Base-by-base conservation (phyloP, 2,888 invertebrate genomes). In the Diabrotica balteata region DNA sequence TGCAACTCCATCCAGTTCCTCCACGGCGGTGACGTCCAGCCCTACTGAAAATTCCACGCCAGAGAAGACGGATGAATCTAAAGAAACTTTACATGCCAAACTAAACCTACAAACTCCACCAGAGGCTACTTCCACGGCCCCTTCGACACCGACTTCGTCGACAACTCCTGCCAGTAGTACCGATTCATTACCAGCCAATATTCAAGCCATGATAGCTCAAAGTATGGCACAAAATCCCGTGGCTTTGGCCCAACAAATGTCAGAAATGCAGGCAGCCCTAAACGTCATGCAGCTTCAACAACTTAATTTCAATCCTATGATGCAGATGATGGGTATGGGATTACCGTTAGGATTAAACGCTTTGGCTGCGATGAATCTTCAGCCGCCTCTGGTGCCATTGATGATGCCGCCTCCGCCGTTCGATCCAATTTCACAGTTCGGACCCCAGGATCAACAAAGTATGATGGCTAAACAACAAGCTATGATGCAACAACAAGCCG, bases 301-400 rank as follows among this genome's bases (percentile, higher is more conserved):
- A 72, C 86, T 96, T 73, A 94, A 95, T 81, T 90, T 96, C 80
- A 96, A 95, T 80, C 95, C 96, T 57, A 90, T 97, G 88, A 94
- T 97, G 89, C 91, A 91, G 80, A 93, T 95, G 93, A 88, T 93
- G 83, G 92, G 94, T 78, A 90, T 93, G 87, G 93, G 93, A 3
- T 84, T 93, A 72, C 93, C 93, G 2, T 84, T 94, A 70, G 93
- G 93, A 11, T 85, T 94, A 71, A 94, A 94, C 81, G 92, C 93
- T 7, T 85, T 96, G 70, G 96, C 96, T 22, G 95, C 96, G 49
- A 97, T 97, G 96, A 97, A 96, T 84, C 87, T 97, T 63, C 96
- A 96, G 80, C 96, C 97, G 42, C 96, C 97, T 1, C 84, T 95
- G 76, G 93, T 95, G 79, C 94, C 94, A 22, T 88, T 95, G 85